Base-by-base conservation (phyloP, 2,113 vertebrate genomes). In the Campylorhamphus procurvoides region DNA sequence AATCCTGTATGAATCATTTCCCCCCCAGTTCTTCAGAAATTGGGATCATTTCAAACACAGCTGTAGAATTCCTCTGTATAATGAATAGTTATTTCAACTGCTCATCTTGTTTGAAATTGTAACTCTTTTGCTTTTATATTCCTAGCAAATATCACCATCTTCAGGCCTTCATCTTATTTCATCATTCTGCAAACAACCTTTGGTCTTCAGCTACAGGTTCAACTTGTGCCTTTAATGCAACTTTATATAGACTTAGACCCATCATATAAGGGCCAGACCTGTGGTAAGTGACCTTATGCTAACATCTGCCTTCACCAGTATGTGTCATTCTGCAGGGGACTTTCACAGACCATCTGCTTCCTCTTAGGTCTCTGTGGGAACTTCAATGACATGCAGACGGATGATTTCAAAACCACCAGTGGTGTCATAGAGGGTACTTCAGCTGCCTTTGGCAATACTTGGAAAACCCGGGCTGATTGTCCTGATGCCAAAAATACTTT, bases 291-390 rank as follows among this genome's bases (percentile, higher is more conserved):
- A 78, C n/a, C 50, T 73, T 86, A 58, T 37, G 3, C 0, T 35
- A 87, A 56, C 28, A n/a, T 55, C 31, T 68, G 56, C 56, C 16
- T 42, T 69, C 37, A 52, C 24, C 40, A 22, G 35, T 10, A 27
- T 2, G 2, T 53, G 62, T 58, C 60, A 28, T 59, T 42, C 49
- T 33, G 8, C 4, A 90, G 33, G 33, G 88, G n/a, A 66, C 28
- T 84, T 93, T 92, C 40, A 91, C 39, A 73, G 44, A 44, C 42
- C 33, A 20, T 35, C 10, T 39, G 2, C 14, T 91, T 76, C 78
- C 74, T 69, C 78, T 46, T 35, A 99, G 99, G 99, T 73, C 98
- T 99, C 73, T 99, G 99, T 77, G 99, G 99, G 47, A 99, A 99
- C 95, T 99, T 99, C 98, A 99, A 99, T 87, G 91, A 98, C 49